Evolutionary conservation across 2,888 invertebrate species (phyloP).

Genomic region (Reticulitermes lucifugus): DNA sequence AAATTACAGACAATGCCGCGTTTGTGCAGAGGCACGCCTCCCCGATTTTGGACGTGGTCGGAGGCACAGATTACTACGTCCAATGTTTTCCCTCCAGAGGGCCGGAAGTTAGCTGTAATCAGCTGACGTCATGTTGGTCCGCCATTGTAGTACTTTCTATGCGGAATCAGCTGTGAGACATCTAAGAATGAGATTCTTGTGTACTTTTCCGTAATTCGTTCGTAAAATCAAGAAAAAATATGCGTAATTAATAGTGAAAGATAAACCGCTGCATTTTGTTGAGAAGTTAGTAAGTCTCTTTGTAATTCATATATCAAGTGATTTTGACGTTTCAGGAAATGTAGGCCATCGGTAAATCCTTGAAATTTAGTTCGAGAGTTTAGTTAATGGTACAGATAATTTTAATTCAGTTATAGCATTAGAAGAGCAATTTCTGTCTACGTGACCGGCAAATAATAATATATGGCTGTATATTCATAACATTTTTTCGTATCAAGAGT

Average conservation of each 20-base stretch:
- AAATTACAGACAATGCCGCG: too few relatives aligned
- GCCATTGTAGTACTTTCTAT: constrained; percentile 50
- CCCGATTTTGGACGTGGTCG: background rate
- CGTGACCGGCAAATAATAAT: too few relatives aligned
- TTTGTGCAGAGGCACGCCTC: background rate
- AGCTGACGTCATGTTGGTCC: constrained; percentile 52
- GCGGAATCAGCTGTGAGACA: constrained; percentile 55
- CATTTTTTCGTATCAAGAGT: constrained; percentile 26
- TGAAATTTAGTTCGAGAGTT: constrained; percentile 25
- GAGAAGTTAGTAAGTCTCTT: constrained; percentile 15
- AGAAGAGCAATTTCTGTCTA: too few relatives aligned
- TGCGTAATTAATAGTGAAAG: constrained; percentile 3
- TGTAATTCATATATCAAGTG: background rate
- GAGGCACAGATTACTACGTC: background rate
- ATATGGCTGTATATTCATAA: background rate
- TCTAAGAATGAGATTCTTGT: constrained; percentile 29
- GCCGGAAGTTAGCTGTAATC: constrained; percentile 42
- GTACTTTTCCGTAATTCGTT: constrained; percentile 2
- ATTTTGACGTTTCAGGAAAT: constrained; percentile 45
- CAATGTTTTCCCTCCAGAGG: constrained; percentile 36
- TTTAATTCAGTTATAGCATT: background rate
- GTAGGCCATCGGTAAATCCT: constrained; percentile 49
- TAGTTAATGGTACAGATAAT: background rate
- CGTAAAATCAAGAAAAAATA: background rate
- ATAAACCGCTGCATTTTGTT: background rate